Evolutionary conservation across 2,797 vertebrate species (phyloP).

Genomic region (Prionace glauca): DNA sequence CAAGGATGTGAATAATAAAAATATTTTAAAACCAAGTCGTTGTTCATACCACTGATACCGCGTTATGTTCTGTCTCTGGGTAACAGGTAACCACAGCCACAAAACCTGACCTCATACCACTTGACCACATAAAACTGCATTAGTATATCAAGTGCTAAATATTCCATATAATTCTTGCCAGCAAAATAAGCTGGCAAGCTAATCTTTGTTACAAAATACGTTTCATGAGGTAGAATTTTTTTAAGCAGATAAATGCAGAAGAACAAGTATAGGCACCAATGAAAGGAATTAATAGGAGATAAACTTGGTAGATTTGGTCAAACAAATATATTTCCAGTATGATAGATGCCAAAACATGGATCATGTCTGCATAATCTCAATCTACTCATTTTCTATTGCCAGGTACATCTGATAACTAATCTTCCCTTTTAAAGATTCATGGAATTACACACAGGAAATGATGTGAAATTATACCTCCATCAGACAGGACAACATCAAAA

Average conservation of each 20-base stretch:
- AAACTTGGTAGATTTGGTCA: not conserved
- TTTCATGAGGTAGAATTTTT: not conserved
- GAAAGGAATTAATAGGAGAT: not conserved
- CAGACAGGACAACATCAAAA: not conserved
- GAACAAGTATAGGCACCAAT: not conserved
- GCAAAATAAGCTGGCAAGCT: no score
- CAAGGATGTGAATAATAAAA: no score
- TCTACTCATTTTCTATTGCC: not conserved
- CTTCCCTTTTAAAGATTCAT: not conserved
- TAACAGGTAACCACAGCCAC: no score
- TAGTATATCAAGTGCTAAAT: not conserved
- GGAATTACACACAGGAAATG: not conserved
- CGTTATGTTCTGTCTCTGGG: no score
- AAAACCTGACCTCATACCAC: no score
- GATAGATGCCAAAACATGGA: not conserved
- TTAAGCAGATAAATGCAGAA: not conserved
- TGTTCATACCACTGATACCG: no score
- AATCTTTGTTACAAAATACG: no score
- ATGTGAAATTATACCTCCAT: not conserved
- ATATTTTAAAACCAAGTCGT: no score
- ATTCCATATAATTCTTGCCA: no score
- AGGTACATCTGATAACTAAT: not conserved
- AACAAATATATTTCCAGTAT: not conserved
- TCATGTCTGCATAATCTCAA: not conserved
- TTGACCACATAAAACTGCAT: not conserved